Conservation (phyloP, 53 echinoderm and acorn worm species). For the Echinometra lucunter region DNA sequence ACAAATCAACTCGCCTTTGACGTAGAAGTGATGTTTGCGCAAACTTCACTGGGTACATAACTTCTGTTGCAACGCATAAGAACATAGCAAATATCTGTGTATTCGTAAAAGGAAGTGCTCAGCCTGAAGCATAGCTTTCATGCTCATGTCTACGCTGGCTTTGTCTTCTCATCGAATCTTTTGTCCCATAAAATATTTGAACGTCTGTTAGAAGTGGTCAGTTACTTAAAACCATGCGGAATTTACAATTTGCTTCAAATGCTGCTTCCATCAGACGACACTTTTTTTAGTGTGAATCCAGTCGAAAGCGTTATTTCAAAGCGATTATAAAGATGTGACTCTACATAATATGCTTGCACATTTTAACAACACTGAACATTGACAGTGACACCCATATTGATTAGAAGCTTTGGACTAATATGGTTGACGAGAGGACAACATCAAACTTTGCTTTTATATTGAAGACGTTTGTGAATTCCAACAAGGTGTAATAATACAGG, state of each 20-base stretch:
- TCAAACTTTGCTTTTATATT: not conserved
- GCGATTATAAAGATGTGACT: slow-evolving; percentile 4
- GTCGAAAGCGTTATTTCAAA: not conserved
- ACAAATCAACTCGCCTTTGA: slow-evolving; percentile 18
- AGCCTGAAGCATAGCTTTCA: not conserved
- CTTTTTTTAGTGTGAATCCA: not conserved
- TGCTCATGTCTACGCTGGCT: not conserved
- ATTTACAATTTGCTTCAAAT: not conserved
- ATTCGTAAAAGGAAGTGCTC: not conserved
- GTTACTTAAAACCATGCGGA: not conserved
- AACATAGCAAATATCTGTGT: not conserved
- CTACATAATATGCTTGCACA: not conserved
- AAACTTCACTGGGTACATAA: not conserved
- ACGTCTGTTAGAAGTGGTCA: not conserved
- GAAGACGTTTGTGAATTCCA: not conserved
- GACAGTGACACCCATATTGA: not conserved
- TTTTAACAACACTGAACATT: not conserved
- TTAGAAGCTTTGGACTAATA: not conserved
- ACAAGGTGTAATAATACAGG: not conserved
- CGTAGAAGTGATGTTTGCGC: not conserved
- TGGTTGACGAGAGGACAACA: not conserved
- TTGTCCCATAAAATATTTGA: not conserved
- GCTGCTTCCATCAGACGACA: not conserved
- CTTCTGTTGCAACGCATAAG: not conserved
- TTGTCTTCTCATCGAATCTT: not conserved